Evolutionary conservation across 2,113 vertebrate genomes (phyloP).

Genomic region (Orthonyx spaldingii): DNA sequence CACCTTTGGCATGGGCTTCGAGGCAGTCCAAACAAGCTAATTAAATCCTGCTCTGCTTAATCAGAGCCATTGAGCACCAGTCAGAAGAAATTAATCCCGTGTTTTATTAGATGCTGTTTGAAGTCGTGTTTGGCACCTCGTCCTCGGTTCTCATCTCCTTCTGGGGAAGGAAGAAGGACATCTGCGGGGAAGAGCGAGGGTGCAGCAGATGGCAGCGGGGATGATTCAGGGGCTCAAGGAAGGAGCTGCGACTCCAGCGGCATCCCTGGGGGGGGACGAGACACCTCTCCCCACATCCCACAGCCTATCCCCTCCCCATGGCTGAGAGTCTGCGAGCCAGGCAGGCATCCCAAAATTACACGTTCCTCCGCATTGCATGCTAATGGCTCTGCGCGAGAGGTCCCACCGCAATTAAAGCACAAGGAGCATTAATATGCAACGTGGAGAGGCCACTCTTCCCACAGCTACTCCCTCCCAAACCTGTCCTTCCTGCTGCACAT

Average conservation of each 20-base stretch:
- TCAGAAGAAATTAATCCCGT: conserved; percentile 55
- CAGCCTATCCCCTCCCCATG: not conserved
- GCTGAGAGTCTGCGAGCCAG: not conserved
- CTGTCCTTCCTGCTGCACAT: conserved; percentile 59
- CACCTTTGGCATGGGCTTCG: not conserved
- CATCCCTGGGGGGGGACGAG: not conserved
- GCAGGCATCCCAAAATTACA: conserved; percentile 56
- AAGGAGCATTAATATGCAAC: conserved; percentile 29
- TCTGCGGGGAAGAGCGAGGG: conserved; percentile 53
- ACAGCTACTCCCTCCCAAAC: conserved; percentile 61
- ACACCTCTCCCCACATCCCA: conserved; percentile 26
- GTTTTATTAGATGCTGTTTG: conserved; percentile 59
- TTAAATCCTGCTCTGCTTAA: conserved; percentile 60
- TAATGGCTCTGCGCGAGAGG: not conserved
- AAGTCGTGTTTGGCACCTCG: conserved; percentile 46
- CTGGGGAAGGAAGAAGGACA: conserved; percentile 65
- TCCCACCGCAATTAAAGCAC: conserved; percentile 48
- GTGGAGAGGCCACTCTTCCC: conserved; percentile 55
- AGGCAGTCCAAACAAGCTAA: conserved; percentile 50
- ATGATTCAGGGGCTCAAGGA: conserved; percentile 61
- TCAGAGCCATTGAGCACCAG: conserved; percentile 59
- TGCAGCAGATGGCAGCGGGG: conserved; percentile 51
- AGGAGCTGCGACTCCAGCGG: conserved; percentile 35
- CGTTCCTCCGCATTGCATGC: conserved; percentile 49
- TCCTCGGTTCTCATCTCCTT: conserved; percentile 51